Conservation (phyloP, 2,113 vertebrate genomes). For the Cephalophus harveyi region DNA sequence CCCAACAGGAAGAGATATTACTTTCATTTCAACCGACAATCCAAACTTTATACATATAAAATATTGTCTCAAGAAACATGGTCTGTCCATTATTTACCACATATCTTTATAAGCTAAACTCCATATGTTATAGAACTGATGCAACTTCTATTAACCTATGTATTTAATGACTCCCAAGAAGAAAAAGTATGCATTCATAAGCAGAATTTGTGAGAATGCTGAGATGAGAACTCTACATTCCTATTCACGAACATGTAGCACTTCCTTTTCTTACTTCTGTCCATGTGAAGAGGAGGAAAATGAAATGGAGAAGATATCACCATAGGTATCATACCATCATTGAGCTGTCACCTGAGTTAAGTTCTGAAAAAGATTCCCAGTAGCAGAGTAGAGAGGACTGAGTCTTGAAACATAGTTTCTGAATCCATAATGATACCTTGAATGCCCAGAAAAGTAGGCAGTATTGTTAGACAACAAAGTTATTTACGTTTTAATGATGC, state of each 20-base stretch:
- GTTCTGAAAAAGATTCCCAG: not conserved
- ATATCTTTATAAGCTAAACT: not conserved
- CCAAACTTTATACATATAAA: not conserved
- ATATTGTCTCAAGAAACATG: not conserved
- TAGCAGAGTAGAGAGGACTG: not conserved
- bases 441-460: not conserved
- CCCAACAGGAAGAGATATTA: not conserved
- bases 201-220: not conserved
- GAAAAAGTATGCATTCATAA: not conserved
- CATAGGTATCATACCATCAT: not conserved
- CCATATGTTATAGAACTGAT: not conserved
- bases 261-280: not conserved
- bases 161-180: not conserved
- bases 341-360: not conserved
- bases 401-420: not conserved
- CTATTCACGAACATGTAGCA: not conserved
- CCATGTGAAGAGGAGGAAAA: not conserved
- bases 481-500: not conserved
- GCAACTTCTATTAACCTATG: not conserved
- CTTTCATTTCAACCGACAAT: not conserved
- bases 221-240: not conserved
- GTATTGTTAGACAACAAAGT: not conserved
- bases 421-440: not conserved
- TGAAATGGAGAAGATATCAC: not conserved
- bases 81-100: accelerated